Percentiles rank a stretch among this genome's conserved stretches.
phyloP scores from a whole-genome alignment of 2,797 vertebrate species.

The Sternarchorhynchus goeldii region DNA sequence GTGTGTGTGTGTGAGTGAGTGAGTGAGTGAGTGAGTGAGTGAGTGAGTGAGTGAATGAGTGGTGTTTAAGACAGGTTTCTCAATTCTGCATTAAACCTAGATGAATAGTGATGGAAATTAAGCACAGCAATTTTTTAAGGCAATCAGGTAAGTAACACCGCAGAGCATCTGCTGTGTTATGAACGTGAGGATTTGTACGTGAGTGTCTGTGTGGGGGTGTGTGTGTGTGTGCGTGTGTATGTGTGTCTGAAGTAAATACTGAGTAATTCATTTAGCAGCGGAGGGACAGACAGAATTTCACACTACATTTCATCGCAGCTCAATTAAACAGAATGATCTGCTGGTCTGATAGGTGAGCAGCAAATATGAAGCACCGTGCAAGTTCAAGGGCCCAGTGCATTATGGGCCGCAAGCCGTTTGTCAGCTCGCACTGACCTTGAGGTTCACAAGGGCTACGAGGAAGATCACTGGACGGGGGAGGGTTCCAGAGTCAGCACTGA shows the following conservation, averaged over 20 bases:
- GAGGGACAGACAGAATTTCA: constrained; percentile 71
- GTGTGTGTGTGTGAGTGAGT: not conserved
- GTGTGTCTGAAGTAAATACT: constrained; percentile 66
- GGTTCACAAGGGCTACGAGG: constrained; percentile 6
- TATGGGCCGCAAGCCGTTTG: constrained; percentile 66
- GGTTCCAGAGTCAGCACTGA: constrained; percentile 41
- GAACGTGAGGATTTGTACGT: constrained; percentile 50
- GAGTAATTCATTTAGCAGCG: constrained; percentile 69
- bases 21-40: constrained; percentile 20
- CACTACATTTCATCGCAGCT: constrained; percentile 76
- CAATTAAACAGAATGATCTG: constrained; percentile 75
- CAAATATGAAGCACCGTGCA: constrained; percentile 61
- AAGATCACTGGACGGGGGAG: constrained; percentile 22
- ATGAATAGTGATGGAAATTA: not conserved
- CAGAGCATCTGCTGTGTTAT: constrained; percentile 48
- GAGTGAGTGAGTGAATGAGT: constrained; percentile 43
- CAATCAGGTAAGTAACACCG: constrained; percentile 31
- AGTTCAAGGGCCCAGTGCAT: constrained; percentile 69
- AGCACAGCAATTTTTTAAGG: constrained; percentile 44
- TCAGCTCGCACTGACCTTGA: constrained; percentile 77
- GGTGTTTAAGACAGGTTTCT: too few species aligned
- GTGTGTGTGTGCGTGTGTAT: constrained; percentile 11
- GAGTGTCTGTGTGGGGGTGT: constrained; percentile 21
- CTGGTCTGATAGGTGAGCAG: constrained; percentile 65
- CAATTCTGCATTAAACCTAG: too few species aligned